phyloP scores from a whole-genome alignment of 1,140 invertebrate species.

The Lordiphosa collinella region DNA sequence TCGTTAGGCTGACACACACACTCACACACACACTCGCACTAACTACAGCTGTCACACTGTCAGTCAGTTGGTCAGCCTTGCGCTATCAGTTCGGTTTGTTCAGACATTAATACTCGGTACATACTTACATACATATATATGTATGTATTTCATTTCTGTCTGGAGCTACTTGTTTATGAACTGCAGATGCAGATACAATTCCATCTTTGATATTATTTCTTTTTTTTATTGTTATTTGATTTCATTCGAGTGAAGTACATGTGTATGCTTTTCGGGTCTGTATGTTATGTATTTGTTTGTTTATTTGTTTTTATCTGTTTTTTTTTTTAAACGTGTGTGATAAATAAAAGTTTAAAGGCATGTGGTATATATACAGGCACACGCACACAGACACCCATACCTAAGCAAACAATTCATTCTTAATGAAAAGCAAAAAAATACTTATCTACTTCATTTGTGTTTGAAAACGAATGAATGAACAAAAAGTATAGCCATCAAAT shows the following conservation, averaged over 20 bases:
- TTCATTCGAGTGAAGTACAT: too few relatives aligned
- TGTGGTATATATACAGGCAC: constrained; percentile 18
- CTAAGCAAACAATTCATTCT: constrained; percentile 55
- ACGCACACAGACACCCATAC: constrained; percentile 11
- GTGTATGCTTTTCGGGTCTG: too few relatives aligned
- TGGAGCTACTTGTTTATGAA: constrained; percentile 9
- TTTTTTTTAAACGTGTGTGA: background rate
- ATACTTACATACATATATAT: constrained; percentile 10
- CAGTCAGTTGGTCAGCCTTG: constrained; percentile 28
- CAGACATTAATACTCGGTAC: constrained; percentile 40
- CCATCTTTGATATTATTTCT: too few relatives aligned
- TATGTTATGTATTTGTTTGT: too few relatives aligned
- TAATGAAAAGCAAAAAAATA: constrained; percentile 56
- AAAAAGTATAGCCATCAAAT: constrained; percentile 50
- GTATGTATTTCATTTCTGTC: background rate
- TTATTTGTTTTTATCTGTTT: too few relatives aligned
- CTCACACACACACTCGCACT: constrained; percentile 16
- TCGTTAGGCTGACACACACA: constrained; percentile 6
- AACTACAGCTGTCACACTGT: constrained; percentile 20
- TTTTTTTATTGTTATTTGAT: too few relatives aligned
- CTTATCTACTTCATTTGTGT: constrained; percentile 1
- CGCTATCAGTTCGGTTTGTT: constrained; percentile 40
- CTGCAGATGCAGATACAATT: constrained; percentile 14
- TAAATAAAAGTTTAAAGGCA: background rate
- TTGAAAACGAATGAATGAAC: constrained; percentile 17